phyloP scores from a whole-genome alignment of 2,888 invertebrate genomes.

The Seladonia tumulorum region DNA sequence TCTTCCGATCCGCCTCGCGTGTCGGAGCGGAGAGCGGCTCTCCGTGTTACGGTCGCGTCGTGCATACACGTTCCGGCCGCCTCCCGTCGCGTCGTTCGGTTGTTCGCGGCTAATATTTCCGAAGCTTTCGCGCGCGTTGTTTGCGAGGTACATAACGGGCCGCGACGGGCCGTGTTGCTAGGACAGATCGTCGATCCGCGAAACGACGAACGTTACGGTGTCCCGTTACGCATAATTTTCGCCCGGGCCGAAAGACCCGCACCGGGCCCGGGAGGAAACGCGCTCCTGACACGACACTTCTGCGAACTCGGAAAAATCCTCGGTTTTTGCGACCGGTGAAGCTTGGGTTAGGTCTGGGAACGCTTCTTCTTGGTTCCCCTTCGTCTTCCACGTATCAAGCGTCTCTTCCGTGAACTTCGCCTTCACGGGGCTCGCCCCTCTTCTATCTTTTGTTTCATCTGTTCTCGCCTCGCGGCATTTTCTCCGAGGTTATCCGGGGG shows the following conservation, averaged over 20 bases:
- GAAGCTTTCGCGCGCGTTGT: neutral
- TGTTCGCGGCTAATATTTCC: neutral
- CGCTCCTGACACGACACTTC: slow-evolving; percentile 17
- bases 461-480: slow-evolving; percentile 52
- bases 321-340: slow-evolving; percentile 73
- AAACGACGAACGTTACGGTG: neutral
- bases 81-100: neutral
- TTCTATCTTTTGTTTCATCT: slow-evolving; percentile 66
- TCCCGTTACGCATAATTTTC: slow-evolving; percentile 48
- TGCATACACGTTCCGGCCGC: too few species aligned
- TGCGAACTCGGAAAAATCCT: slow-evolving; percentile 60
- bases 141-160: slow-evolving; percentile 1
- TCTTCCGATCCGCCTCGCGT: neutral
- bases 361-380: slow-evolving; percentile 28
- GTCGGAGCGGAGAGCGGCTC: neutral
- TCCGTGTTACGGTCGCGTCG: neutral
- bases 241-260: neutral
- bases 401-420: slow-evolving; percentile 75
- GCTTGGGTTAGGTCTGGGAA: slow-evolving; percentile 67
- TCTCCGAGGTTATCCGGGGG: slow-evolving; percentile 61
- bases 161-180: neutral
- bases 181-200: neutral
- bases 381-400: slow-evolving; percentile 71
- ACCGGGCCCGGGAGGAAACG: neutral
- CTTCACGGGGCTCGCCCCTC: slow-evolving; percentile 38